Evolutionary conservation across 2,797 vertebrate species (phyloP), one percentile per base, ranked within the genome.

Genomic region (Centroberyx gerrardi): DNA sequence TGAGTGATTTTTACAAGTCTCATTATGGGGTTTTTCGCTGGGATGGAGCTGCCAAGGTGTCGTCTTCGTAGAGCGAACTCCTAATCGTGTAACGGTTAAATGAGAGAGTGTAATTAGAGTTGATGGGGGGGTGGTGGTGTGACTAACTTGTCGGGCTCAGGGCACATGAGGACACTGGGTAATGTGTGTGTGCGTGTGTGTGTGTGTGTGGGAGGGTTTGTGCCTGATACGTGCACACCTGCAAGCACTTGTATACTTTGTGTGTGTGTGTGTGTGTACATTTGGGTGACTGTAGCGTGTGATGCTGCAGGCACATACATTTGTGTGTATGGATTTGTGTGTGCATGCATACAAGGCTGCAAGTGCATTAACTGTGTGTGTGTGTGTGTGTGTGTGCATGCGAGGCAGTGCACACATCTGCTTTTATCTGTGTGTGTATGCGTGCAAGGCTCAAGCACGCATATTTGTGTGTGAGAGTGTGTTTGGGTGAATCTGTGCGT

Each of bases 31-130:
- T n/a, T 60, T 60, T 54, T 5, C n/a, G 56, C 36, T 68, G 33
- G 3, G 18, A 18, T n/a, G 4, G 59, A 14, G 40, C 51, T 53
- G 72, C 53, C 29, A 0, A 64, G 67, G 60, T 55, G 48, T 69
- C 48, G 33, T 28, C 38, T 13, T 33, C 31, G 3, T 13, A 0
- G 29, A 36, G 13, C 42, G 65, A 56, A 44, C 65, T 68, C 42
- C 53, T 62, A 49, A 74, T 77, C 0, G 4, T 48, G 5, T 55
- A 18, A 42, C 36, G 6, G 49, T 55, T 60, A 63, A 70, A 70
- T 12, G 49, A 22, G 56, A 10, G 31, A 49, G 62, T 8, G 29
- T 77, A 58, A 77, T 64, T 62, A 64, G 40, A 72, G 62, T 1
- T 17, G 76, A 71, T 53, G 65, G 62, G 58, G 53, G 56, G 17